These are phyloP conservation scores for Ciconia boyciana DNA, from an alignment of 2,113 vertebrate species.

Conservation along the genomic window DNA sequence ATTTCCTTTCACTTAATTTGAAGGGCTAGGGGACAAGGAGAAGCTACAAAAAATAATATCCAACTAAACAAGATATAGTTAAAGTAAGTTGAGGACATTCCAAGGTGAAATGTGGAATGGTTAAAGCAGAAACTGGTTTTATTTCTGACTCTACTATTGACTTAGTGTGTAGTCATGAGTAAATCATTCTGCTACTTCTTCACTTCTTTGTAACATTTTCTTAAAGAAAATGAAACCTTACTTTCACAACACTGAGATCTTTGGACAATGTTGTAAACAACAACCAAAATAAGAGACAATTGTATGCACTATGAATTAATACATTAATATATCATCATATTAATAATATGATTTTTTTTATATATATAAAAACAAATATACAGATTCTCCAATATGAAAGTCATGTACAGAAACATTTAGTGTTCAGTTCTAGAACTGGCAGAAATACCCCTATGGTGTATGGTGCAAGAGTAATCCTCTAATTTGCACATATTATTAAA, in stretches of 20 bases:
- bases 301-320: not conserved
- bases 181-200: not conserved
- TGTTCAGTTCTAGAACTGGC: not conserved
- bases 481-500: not conserved
- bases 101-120: not conserved
- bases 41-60: not conserved
- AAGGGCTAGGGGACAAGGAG: not conserved
- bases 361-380: not conserved
- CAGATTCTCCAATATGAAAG: not conserved
- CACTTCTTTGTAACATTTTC: not conserved
- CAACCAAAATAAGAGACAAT: not conserved
- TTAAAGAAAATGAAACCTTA: not conserved
- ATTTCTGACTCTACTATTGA: not conserved
- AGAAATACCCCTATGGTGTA: not conserved
- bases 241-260: not conserved
- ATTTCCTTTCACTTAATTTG: not conserved
- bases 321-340: not conserved
- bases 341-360: not conserved
- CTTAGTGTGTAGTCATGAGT: not conserved
- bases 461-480: not conserved
- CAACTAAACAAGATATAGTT: not conserved
- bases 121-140: not conserved
- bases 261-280: not conserved
- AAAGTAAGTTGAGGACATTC: not conserved
- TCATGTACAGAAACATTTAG: not conserved